These are phyloP conservation scores for Siniperca scherzeri DNA, from an alignment of 2,797 vertebrate genomes.

Conservation along the genomic window DNA sequence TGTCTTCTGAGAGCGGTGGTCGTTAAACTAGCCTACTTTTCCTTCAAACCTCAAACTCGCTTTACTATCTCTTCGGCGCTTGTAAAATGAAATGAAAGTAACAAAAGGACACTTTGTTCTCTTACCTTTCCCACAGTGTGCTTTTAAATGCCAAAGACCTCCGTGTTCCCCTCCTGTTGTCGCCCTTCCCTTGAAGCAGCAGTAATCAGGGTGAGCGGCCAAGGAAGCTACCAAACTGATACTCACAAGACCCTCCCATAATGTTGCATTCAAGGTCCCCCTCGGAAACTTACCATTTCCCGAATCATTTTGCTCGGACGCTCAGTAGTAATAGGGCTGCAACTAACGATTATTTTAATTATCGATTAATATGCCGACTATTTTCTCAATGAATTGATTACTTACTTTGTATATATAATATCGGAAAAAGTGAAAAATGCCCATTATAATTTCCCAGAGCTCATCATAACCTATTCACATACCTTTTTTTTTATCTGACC, in stretches of 20 bases:
- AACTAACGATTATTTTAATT: background rate
- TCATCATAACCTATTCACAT: background rate
- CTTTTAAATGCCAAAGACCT: slow-evolving; percentile 45
- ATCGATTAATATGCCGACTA: background rate
- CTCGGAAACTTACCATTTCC: background rate
- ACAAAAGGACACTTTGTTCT: background rate
- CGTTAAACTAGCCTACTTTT: slow-evolving; percentile 22
- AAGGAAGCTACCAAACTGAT: slow-evolving; percentile 33
- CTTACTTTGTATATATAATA: background rate
- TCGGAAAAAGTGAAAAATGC: background rate
- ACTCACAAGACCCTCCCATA: slow-evolving; percentile 74
- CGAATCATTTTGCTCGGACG: background rate
- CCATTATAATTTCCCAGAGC: background rate
- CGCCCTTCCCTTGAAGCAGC: slow-evolving; percentile 43
- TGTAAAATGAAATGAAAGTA: rapidly evolving
- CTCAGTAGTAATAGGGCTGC: background rate
- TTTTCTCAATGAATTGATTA: background rate
- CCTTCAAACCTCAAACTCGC: background rate
- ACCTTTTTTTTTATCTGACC: background rate
- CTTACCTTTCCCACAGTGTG: slow-evolving; percentile 63
- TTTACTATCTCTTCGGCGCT: background rate
- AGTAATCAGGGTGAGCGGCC: slow-evolving; percentile 35
- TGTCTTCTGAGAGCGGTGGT: background rate
- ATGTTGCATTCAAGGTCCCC: slow-evolving; percentile 33
- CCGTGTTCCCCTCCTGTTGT: slow-evolving; percentile 29